Evolutionary conservation across 2,797 vertebrate species (phyloP), one percentile per base, ranked within the genome.

Genomic region (Xiphophorus birchmanni): DNA sequence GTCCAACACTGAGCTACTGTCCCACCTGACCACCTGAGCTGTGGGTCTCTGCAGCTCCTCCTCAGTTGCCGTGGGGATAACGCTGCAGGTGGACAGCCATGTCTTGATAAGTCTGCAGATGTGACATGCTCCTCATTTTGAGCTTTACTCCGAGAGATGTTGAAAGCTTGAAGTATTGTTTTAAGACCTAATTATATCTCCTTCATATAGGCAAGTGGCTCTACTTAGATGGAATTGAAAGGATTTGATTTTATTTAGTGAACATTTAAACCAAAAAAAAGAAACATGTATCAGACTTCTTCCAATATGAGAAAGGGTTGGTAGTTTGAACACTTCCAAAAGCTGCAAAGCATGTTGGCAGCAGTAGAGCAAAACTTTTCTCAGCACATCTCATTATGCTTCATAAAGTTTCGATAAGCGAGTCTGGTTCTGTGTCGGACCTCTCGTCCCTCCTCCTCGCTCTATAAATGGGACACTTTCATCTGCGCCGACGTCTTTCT

Each of bases 401-500:
- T 89, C 74, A 90, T 92, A 82, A 86, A 84, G 92, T 91, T 90
- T 77, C 72, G 79, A 77, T 82, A 87, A 92, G 82, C 82, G 82
- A 76, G 82, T 88, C 87, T 90, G 87, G 78, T 84, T 92, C 88
- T 69, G 78, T 54, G 78, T 84, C 32, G 76, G 85, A 79, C 85
- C 80, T 82, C 78, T 54, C 77, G 77, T 63, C 69, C 71, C 42
- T 83, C 76, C 44, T 74, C 54, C 65, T 12, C 56, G 2, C 77
- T 89, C 80, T 83, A 37, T 67, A 85, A 83, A 86, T 90, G 89
- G 84, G 89, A 90, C 84, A 82, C 85, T 86, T 93, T 89, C 73
- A 87, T 92, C 91, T 86, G 88, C 82, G 11, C 83, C 87, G 82
- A 75, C 83, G 76, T 91, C 87, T 89, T 89, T 90, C 90, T 78